Base-by-base conservation (phyloP, 2,797 vertebrate species). In the Amblyraja radiata region DNA sequence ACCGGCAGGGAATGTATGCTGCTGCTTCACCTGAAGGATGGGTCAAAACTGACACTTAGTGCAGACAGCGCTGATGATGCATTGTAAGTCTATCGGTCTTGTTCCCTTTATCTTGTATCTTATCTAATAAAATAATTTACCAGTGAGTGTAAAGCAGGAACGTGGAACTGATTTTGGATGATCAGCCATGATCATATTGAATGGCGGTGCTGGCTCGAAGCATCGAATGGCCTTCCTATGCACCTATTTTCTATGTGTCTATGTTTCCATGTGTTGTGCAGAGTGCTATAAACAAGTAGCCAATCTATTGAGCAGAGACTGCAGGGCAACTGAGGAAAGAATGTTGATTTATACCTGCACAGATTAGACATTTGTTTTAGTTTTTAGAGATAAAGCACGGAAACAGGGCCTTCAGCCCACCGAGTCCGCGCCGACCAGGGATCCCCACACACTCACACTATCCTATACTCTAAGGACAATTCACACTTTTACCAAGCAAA, bases 41-140 rank as follows among this genome's bases (percentile, higher is more conserved):
- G 97, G 81, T 96, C 96, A 77, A 96, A 96, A 7, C 94, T 98
- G n/a, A 95, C 96, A 74, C 96, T 99, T 93, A 99, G 98, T 0
- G 98, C 98, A 0, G 98, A 98, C 96, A 99, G 97, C 0, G 95
- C 96, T 94, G 99, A 99, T 0, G 99, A 99, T 0, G 97, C 98
- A 0, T 65, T 99, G 98, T 99, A 95, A 96, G 98, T 97, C 2
- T 0, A 36, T 80, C 71, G 79, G 0, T 74, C 25, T 36, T 39
- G 10, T 14, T 54, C 14, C 23, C 9, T 16, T 92, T 76, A 39
- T 73, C 21, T 54, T 28, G 71, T 74, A 92, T 46, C 71, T 16
- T 32, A 88, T 36, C 39, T 54, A 76, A 46, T 73, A 25, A 74
- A 91, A 46, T 74, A 11, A 74, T 23, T 46, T 74, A 11, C n/a